phyloP scores from a whole-genome alignment of 2,888 invertebrate species.

The Eilema depressum region DNA sequence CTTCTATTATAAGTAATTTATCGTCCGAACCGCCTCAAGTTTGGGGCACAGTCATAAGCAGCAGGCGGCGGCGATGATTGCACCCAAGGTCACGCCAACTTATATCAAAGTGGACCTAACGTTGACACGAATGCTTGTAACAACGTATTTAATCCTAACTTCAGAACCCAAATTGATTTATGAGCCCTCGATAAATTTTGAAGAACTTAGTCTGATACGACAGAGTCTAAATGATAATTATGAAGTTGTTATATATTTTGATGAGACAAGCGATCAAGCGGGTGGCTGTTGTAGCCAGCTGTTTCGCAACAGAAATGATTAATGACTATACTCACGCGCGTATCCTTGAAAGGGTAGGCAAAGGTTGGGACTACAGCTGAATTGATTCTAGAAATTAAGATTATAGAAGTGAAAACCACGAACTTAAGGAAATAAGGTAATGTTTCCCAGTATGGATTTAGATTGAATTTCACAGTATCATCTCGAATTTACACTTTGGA shows the following conservation, averaged over 20 bases:
- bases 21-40: slow-evolving; percentile 37
- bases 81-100: slow-evolving; percentile 45
- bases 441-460: no score
- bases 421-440: no score
- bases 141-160: slow-evolving; percentile 46
- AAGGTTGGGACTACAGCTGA: background rate
- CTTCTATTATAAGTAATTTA: slow-evolving; percentile 53
- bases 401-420: no score
- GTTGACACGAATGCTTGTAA: slow-evolving; percentile 37
- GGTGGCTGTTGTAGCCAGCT: background rate
- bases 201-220: slow-evolving; percentile 15
- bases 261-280: background rate
- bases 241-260: background rate
- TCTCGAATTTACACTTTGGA: no score
- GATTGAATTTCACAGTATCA: no score
- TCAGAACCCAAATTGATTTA: slow-evolving; percentile 47
- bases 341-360: background rate
- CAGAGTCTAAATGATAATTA: background rate
- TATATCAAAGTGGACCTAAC: slow-evolving; percentile 48
- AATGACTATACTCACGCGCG: background rate
- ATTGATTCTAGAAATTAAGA: no score
- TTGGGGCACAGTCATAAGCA: slow-evolving; percentile 52
- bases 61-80: slow-evolving; percentile 47
- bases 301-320: background rate
- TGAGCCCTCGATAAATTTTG: slow-evolving; percentile 28